Base-by-base conservation (phyloP, 2,888 invertebrate genomes). In the Timema cristinae region DNA sequence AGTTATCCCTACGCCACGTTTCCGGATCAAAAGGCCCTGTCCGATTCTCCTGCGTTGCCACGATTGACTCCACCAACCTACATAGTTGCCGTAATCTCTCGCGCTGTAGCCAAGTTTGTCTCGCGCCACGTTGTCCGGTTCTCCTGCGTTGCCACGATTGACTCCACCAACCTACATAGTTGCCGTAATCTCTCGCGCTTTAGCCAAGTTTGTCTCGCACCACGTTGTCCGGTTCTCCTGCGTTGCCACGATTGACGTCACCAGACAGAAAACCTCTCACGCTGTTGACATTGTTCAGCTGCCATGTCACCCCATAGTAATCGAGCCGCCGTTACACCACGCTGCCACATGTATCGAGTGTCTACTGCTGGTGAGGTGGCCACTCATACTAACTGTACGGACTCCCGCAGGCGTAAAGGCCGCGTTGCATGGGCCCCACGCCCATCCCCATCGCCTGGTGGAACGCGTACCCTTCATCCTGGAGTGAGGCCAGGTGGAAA, bases 321-420 rank as follows among this genome's bases (percentile, higher is more conserved):
- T 32, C 32, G 32, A 32, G 63, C 48, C 48, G 63, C 63, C 47
- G 47, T 48, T 2, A 48, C 63, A 63, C 63, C 63, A 63, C 32
- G 63, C 32, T 63, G 63, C 63, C 63, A 48, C 47, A 11, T 47
- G 63, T 48, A 32, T 48, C 32, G 63, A 32, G 63, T 63, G 63
- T 48, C 63, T 63, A 63, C 63, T 63, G 63, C 63, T 63, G 63
- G 63, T 63, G 63, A 13, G 63, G 73, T 70, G 83, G 83, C 79
- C 84, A 83, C 83, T 83, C 83, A 79, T 83, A 84, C 84, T 84
- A 84, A 83, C 84, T 84, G 83, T 84, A 84, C 70, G 84, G 84
- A 77, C 83, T 83, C 73, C 84, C 84, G 80, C 84, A 84, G 71
- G 84, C 84, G 79, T 84, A 84, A 74, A 84, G 81, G 78, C 84